Percentiles rank a stretch among this genome's conserved stretches.
phyloP scores from a whole-genome alignment of 2,888 invertebrate genomes.

The Cheilosia vulpina region DNA sequence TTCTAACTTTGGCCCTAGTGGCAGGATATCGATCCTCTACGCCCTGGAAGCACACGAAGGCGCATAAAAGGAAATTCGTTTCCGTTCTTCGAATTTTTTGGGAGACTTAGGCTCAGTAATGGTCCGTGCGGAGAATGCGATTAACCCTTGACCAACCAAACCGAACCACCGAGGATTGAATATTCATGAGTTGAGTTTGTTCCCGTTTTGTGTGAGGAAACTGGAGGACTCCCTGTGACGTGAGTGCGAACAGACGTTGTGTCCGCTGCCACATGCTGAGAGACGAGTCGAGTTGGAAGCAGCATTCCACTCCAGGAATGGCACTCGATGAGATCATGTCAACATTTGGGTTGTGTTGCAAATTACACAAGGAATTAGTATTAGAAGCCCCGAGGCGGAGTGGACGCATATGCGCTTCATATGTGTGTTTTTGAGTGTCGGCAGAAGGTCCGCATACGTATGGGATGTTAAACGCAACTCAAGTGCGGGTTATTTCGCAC shows the following conservation, averaged over 20 bases:
- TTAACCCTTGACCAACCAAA: slow-evolving; percentile 46
- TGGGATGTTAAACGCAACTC: slow-evolving; percentile 28
- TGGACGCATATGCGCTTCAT: slow-evolving; percentile 42
- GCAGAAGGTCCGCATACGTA: not conserved
- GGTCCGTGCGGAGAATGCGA: slow-evolving; percentile 30
- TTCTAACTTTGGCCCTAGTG: slow-evolving; percentile 19
- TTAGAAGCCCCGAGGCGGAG: slow-evolving; percentile 1
- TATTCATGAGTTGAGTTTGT: slow-evolving; percentile 56
- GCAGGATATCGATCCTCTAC: slow-evolving; percentile 14
- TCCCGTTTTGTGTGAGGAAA: slow-evolving; percentile 15
- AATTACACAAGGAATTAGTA: slow-evolving; percentile 38
- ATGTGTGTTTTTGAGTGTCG: slow-evolving; percentile 46
- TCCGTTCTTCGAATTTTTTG: not conserved
- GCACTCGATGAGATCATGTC: slow-evolving; percentile 62
- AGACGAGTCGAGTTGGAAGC: not conserved
- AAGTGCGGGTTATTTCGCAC: slow-evolving; percentile 22
- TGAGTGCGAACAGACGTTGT: slow-evolving; percentile 47
- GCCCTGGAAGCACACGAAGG: not conserved
- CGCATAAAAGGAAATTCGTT: not conserved
- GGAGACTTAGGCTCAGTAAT: slow-evolving; percentile 1
- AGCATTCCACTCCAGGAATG: slow-evolving; percentile 38
- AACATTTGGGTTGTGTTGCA: slow-evolving; percentile 52
- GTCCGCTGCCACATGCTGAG: slow-evolving; percentile 63
- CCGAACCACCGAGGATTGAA: slow-evolving; percentile 24
- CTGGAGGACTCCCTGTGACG: slow-evolving; percentile 48